Percentiles rank a stretch among this genome's conserved stretches.
Evolutionary conservation across 2,113 vertebrate genomes (phyloP).

Genomic region (Coracopsis vasa): DNA sequence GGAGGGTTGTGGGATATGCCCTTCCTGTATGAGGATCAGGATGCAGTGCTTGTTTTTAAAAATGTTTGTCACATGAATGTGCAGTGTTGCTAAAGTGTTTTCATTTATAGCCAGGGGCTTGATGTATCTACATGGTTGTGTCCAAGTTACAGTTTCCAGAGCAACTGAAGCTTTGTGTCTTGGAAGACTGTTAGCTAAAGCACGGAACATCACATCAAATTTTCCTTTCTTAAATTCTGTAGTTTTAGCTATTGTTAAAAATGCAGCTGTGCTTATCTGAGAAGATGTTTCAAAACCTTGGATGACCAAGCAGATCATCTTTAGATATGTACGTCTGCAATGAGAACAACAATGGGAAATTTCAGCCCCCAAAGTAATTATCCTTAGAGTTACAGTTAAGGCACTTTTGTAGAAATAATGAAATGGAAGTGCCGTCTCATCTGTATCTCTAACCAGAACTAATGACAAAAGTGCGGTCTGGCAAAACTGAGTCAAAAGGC

Average conservation of each 20-base stretch:
- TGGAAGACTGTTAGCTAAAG: constrained; percentile 26
- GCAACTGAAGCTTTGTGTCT: constrained; percentile 58
- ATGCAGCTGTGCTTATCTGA: neutral
- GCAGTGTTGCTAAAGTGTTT: neutral
- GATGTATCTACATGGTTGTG: constrained; percentile 35
- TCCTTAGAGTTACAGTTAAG: neutral
- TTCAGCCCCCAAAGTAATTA: neutral
- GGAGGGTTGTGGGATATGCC: neutral
- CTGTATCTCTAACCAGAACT: neutral
- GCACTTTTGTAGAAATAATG: neutral
- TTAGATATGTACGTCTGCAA: neutral
- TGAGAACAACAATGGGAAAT: neutral
- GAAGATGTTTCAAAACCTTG: neutral
- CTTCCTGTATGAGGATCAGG: neutral
- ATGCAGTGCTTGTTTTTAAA: neutral
- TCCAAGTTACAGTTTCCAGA: constrained; percentile 67
- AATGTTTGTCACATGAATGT: neutral
- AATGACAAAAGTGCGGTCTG: neutral
- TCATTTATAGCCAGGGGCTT: constrained; percentile 36
- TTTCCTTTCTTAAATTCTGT: constrained; percentile 16
- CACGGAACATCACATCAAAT: neutral
- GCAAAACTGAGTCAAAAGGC: neutral
- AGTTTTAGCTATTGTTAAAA: constrained; percentile 1
- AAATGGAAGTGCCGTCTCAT: neutral
- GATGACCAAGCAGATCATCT: neutral